phyloP scores from a whole-genome alignment of 2,797 vertebrate genomes.

The Mormyrops boulengeri region DNA sequence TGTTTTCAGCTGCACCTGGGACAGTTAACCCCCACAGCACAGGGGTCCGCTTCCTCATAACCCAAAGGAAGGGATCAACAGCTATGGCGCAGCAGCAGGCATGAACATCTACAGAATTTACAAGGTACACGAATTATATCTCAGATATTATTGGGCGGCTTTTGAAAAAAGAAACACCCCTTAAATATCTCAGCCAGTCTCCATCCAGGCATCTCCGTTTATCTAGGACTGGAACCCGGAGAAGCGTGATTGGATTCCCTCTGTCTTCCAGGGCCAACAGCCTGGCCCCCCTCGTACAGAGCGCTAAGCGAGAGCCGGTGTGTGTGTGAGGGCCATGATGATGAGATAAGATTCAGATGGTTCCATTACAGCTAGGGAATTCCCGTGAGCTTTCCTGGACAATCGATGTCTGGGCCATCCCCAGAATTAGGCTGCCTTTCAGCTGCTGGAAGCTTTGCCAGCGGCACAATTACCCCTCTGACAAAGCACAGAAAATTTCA shows the following conservation, averaged over 20 bases:
- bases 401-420: slow-evolving; percentile 8
- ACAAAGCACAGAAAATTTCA: not conserved
- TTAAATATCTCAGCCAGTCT: not conserved
- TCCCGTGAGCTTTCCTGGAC: slow-evolving; percentile 39
- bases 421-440: slow-evolving; percentile 3
- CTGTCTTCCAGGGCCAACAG: not conserved
- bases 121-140: not conserved
- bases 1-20: not conserved
- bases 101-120: not conserved
- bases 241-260: not conserved
- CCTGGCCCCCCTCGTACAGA: not conserved
- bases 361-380: slow-evolving; percentile 59
- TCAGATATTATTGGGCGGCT: not conserved
- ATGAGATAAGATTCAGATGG: slow-evolving; percentile 58
- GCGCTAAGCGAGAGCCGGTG: not conserved
- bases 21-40: not conserved
- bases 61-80: not conserved
- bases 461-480: slow-evolving; percentile 7
- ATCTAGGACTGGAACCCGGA: not conserved
- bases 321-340: slow-evolving; percentile 51
- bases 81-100: not conserved
- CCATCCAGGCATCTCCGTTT: not conserved
- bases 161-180: not conserved
- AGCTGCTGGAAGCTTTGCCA: not conserved
- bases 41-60: not conserved